phyloP scores from a whole-genome alignment of 2,113 vertebrate genomes.

The Paradoxurus hermaphroditus region DNA sequence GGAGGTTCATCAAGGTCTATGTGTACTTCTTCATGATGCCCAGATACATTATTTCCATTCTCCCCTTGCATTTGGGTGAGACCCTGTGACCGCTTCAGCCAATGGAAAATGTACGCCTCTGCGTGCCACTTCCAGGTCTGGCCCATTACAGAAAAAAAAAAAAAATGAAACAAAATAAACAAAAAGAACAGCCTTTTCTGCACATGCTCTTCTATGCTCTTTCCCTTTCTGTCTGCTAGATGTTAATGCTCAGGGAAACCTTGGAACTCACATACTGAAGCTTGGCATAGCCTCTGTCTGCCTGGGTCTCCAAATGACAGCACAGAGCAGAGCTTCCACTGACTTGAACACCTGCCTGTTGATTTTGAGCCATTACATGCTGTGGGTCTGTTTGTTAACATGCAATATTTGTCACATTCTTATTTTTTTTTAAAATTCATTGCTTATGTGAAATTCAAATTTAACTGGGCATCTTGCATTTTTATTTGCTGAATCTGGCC shows the following conservation, averaged over 20 bases:
- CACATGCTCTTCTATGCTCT: background rate
- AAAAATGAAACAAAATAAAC: background rate
- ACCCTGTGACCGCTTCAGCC: background rate
- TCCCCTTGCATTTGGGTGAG: background rate
- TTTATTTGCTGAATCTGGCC: constrained; percentile 13
- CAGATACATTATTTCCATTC: background rate
- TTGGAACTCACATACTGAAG: background rate
- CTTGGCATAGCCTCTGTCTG: background rate
- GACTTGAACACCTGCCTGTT: background rate
- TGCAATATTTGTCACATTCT: background rate
- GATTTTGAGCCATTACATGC: background rate
- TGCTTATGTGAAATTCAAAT: background rate
- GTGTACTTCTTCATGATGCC: background rate
- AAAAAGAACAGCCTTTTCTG: background rate
- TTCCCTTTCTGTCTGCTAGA: background rate
- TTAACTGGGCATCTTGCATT: background rate
- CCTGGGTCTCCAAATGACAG: background rate
- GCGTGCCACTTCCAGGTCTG: background rate
- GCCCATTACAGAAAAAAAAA: background rate
- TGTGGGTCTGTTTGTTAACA: background rate
- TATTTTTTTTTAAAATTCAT: background rate
- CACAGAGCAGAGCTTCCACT: background rate
- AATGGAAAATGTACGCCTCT: background rate
- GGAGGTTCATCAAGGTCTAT: background rate
- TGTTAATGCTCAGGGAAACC: background rate